Evolutionary conservation across 2,888 invertebrate genomes (phyloP).

Genomic region (Sinodicranocentrus sp.): DNA sequence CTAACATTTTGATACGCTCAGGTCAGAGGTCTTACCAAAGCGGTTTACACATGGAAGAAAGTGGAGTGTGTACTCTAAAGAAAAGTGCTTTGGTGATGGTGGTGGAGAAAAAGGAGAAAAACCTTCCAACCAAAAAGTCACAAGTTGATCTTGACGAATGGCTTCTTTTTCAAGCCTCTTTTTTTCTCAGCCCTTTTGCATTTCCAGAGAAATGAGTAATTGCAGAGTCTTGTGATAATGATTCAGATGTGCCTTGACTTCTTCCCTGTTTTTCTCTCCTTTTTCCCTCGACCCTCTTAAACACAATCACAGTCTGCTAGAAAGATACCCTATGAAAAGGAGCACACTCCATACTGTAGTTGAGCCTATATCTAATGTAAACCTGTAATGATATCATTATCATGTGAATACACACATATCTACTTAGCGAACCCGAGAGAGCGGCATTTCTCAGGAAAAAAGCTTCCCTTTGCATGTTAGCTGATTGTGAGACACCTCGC

Average conservation of each 20-base stretch:
- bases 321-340: neutral
- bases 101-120: constrained; percentile 22
- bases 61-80: neutral
- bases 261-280: constrained; percentile 20
- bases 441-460: constrained; percentile 23
- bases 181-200: constrained; percentile 63
- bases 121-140: constrained; percentile 53
- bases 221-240: constrained; percentile 74
- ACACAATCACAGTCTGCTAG: neutral
- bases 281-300: neutral
- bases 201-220: constrained; percentile 73
- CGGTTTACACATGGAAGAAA: neutral
- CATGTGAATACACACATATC: neutral
- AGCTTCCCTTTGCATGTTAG: constrained; percentile 26
- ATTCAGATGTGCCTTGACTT: constrained; percentile 64
- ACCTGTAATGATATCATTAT: constrained; percentile 18
- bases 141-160: constrained; percentile 76
- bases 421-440: neutral
- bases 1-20: neutral
- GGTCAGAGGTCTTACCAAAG: constrained; percentile 13
- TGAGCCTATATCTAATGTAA: neutral
- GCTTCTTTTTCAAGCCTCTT: constrained; percentile 72
- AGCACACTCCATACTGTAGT: neutral
- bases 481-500: neutral
- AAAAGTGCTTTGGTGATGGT: neutral